Evolutionary conservation across 2,888 invertebrate genomes (phyloP), one percentile per base, ranked within the genome.

Genomic region (Athalia cordata): DNA sequence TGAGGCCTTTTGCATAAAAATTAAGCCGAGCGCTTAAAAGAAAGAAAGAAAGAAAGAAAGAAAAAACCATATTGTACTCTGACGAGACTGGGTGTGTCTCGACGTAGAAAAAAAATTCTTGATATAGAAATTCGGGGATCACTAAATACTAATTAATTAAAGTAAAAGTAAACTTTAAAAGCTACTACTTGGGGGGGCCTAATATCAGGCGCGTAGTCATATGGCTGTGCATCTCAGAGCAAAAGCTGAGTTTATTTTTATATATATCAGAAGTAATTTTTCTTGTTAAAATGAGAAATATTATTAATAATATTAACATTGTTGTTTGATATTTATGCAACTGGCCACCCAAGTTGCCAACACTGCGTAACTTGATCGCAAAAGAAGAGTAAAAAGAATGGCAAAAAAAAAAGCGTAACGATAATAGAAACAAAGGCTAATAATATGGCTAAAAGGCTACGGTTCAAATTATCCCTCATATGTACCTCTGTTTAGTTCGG

Each of bases 151-250:
- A 68, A 68, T 55, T 68, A 43, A 68, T 55, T 65, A 62, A 45
- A 59, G 45, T 47, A 45, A 78, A 62, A 68, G 67, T 65, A 47
- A 80, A 61, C 47, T 4, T 52, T 67, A 55, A 7, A 70, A 78
- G 55, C 29, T 55, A 70, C 64, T 70, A n/a, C 9, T 13, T 2
- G 76, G 66, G 70, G 62, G 66, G 66, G 77, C 77, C 77, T 67
- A 67, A 65, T 59, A 75, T 78, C 77, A 82, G 85, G 85, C 87
- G 87, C 85, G 87, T 88, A 89, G 87, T 89, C 87, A 52, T 81
- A 88, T 89, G 90, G 90, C 90, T 90, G 90, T 90, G 89, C 87
- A 88, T 87, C 86, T 85, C 84, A 85, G 87, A 87, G 88, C 88
- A 83, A 87, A 72, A 67, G 62, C 75, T 75, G 75, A 75, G 75